Evolutionary conservation across 1,140 invertebrate genomes (phyloP), one percentile per base, ranked within the genome.

Genomic region (Lerema accius): DNA sequence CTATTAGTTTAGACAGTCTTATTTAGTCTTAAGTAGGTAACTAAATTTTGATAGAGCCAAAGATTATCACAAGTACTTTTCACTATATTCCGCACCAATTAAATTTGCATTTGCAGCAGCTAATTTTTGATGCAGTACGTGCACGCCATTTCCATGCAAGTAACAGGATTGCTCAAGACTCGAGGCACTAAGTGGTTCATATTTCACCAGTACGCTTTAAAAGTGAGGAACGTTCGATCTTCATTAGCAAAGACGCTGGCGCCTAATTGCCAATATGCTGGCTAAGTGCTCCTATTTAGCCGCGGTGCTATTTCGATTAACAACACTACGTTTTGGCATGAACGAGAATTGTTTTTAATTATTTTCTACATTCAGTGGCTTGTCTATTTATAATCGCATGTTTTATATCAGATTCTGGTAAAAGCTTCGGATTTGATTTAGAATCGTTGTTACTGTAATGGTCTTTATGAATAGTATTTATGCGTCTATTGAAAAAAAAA

Each of bases 181-280:
- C 32, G 26, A 35, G 40, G 26, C 23, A 26, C 55, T 58, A 19
- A 58, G 55, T 58, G 26, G 42, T 58, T 58, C 55, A 58, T 58
- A 45, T 58, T 58, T 58, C 26, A 58, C 26, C 35, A 15, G 55
- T 46, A 17, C 26, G 26, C 55, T 46, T 46, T 42, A 40, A 65
- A 35, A 59, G 63, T 60, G 60, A 71, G 53, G 53, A 58, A 35
- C 63, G 65, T 73, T 73, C 68, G 63, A 73, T 73, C 65, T 76
- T 73, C 66, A 76, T 76, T 76, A 73, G 45, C 39, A 23, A 68
- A 73, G 68, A 69, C 64, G 73, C 50, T 71, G 48, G 43, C 28
- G 65, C 60, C 46, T 73, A 71, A 76, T 73, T 73, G 73, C 67
- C 73, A 76, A 76, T 76, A 73, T 67, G 67, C 17, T 51, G 63